phyloP scores from a whole-genome alignment of 2,888 invertebrate genomes.

The Labia minor region DNA sequence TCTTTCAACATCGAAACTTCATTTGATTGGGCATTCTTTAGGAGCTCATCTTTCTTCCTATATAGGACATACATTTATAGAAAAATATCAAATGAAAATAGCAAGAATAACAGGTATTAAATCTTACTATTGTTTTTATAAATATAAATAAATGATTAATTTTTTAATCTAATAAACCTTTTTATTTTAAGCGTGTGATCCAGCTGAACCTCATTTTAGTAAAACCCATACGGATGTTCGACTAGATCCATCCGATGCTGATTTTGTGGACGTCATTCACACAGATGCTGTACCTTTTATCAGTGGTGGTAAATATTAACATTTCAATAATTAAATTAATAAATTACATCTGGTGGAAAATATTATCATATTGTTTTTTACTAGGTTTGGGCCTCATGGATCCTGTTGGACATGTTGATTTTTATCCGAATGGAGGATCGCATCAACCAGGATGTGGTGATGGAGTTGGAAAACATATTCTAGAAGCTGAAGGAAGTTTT shows the following conservation, averaged over 20 bases:
- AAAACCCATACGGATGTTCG: conserved; percentile 69
- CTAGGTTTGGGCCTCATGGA: conserved; percentile 8
- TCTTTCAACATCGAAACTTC: conserved; percentile 50
- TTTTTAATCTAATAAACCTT: too few relatives aligned
- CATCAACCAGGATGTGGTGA: conserved; percentile 9
- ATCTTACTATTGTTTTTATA: neutral
- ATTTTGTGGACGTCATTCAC: conserved; percentile 82
- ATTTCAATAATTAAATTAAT: neutral
- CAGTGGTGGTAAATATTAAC: conserved; percentile 44
- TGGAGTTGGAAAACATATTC: neutral
- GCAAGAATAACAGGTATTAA: conserved; percentile 66
- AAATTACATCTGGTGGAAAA: conserved; percentile 16
- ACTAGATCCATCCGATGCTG: conserved; percentile 74
- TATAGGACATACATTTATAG: conserved; percentile 61
- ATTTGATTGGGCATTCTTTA: conserved; percentile 76
- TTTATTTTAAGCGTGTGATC: conserved; percentile 53
- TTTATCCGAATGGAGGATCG: conserved; percentile 9
- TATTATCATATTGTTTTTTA: neutral
- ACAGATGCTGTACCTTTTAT: conserved; percentile 73
- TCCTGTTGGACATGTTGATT: conserved; percentile 15
- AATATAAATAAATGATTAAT: neutral
- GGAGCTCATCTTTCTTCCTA: conserved; percentile 79
- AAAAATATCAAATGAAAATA: conserved; percentile 55
- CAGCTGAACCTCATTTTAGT: conserved; percentile 84
- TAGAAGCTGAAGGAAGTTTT: neutral